Base-by-base conservation (phyloP, 2,113 vertebrate species). In the Jacana jacana region DNA sequence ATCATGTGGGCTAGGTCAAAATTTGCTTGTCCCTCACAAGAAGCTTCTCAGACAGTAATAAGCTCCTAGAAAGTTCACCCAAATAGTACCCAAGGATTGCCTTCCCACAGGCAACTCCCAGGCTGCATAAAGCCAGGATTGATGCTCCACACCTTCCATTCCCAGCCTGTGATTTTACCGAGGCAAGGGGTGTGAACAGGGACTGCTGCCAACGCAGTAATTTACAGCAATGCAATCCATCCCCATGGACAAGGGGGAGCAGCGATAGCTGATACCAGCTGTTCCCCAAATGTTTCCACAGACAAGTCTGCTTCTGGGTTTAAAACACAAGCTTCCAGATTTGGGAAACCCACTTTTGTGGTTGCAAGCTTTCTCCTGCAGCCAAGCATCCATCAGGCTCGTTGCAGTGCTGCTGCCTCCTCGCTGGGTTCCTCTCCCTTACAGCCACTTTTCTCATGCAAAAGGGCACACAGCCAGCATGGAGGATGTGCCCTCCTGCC, bases 231-330 rank as follows among this genome's bases (percentile, higher is more conserved):
- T 76, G 73, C 84, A 95, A 95, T 88, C 81, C 81, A 86, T 95
- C 95, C 93, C 94, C 65, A 17, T 13, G 94, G 95, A 97, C 84
- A 85, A 91, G 94, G 93, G 87, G 93, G 89, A 95, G 81, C 93
- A 93, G 65, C 0, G 0, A 95, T 78, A 95, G 86, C 89, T 91
- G 93, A 89, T 95, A 95, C 91, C 95, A 97, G 93, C 96, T 97
- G 95, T 95, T 96, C 57, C 73, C 91, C 91, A 96, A 95, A 92
- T 95, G 95, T 71, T 95, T 46, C 77, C 78, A 76, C 81, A 6
- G 31, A 75, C 42, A 35, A 93, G 44, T 30, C 72, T 92, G 86
- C 95, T 95, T 88, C 96, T 95, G 93, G 52, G 28, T 83, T 96
- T 92, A 55, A 91, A 88, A 96, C 31, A 6, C 24, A 81, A 86